A percentile compares a stretch with the other conserved stretches of the same genome.
phyloP scores from a whole-genome alignment of 1,140 invertebrate species.

The Marisa cornuarietis region DNA sequence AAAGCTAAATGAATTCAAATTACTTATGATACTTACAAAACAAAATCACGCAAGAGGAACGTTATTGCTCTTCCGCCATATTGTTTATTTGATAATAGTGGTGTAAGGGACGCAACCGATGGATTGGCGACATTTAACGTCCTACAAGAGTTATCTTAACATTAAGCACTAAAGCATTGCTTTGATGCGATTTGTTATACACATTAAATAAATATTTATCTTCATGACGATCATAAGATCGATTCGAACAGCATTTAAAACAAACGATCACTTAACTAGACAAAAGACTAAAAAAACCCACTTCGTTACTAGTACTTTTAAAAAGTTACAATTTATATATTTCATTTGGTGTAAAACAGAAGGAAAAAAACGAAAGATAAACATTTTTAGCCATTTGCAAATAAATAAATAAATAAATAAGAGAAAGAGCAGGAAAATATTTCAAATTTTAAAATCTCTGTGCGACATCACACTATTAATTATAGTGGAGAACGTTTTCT shows the following conservation, averaged over 20 bases:
- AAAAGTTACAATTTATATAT: too few relatives aligned
- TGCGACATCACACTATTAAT: too few relatives aligned
- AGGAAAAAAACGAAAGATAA: too few relatives aligned
- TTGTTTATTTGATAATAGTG: background rate
- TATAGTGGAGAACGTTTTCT: too few relatives aligned
- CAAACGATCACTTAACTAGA: background rate
- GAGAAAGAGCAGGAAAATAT: too few relatives aligned
- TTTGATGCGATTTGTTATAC: background rate
- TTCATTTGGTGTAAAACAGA: too few relatives aligned
- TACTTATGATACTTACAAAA: background rate
- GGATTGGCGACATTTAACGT: background rate
- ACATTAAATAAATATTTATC: background rate
- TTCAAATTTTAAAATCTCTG: too few relatives aligned
- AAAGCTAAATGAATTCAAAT: background rate
- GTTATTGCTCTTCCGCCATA: background rate
- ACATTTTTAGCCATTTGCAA: too few relatives aligned
- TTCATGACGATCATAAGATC: too few relatives aligned
- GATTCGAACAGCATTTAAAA: background rate
- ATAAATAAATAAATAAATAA: too few relatives aligned
- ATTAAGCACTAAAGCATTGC: background rate
- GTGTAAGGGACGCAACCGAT: background rate
- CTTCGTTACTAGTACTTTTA: background rate
- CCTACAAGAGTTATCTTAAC: background rate
- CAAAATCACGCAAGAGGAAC: background rate
- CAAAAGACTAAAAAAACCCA: background rate